These are phyloP conservation scores for Saccostrea glomerata DNA, from an alignment of 1,140 invertebrate genomes.

Conservation along the genomic window DNA sequence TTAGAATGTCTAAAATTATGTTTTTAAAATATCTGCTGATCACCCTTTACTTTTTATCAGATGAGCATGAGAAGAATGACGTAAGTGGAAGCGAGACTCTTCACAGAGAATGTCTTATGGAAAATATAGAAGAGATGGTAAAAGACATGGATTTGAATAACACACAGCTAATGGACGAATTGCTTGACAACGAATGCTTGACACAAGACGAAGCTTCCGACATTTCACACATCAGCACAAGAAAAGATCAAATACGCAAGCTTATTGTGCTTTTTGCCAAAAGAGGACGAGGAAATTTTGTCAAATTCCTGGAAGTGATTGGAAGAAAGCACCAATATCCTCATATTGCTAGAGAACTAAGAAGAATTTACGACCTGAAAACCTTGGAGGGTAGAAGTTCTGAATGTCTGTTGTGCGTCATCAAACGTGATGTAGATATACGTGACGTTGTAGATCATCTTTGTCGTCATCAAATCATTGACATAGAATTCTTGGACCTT, in stretches of 20 bases:
- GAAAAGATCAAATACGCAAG: conserved; percentile 49
- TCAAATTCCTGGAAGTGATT: conserved; percentile 48
- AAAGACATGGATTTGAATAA: conserved; percentile 49
- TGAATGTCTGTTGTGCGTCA: conserved; percentile 45
- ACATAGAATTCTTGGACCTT: conserved; percentile 41
- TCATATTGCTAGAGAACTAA: conserved; percentile 45
- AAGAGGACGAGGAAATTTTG: conserved; percentile 36
- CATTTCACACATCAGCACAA: conserved; percentile 26
- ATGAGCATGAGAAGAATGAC: not conserved
- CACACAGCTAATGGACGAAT: conserved; percentile 45
- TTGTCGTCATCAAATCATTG: conserved; percentile 41
- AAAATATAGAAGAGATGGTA: conserved; percentile 44
- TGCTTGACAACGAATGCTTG: conserved; percentile 45
- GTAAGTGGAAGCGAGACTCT: conserved; percentile 28
- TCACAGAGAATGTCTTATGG: conserved; percentile 51
- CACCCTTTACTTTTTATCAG: not conserved
- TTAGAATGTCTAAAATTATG: not conserved
- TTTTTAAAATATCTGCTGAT: not conserved
- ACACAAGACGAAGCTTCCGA: conserved; percentile 51
- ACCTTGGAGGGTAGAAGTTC: not conserved
- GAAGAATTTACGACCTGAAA: conserved; percentile 41
- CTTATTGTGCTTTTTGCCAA: conserved; percentile 46
- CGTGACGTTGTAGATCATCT: conserved; percentile 51
- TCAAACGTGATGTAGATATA: conserved; percentile 52
- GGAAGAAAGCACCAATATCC: conserved; percentile 44